phyloP scores from a whole-genome alignment of 2,797 vertebrate species.

The Sebastes hubbsi region DNA sequence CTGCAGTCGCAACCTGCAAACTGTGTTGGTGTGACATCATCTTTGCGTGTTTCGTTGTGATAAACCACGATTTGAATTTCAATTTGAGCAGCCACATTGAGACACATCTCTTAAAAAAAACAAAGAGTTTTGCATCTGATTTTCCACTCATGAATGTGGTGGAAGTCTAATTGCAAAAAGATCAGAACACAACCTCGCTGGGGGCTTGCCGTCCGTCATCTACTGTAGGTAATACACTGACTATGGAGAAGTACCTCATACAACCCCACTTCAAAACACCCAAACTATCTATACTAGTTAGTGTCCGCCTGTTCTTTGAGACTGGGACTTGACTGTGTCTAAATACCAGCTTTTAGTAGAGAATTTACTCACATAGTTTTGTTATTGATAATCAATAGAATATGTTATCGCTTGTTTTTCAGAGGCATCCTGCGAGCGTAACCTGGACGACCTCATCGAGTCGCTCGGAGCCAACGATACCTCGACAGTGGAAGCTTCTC shows the following conservation, averaged over 20 bases:
- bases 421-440: constrained; percentile 82
- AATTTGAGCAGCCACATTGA: not conserved
- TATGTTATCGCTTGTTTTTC: constrained; percentile 24
- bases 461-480: constrained; percentile 78
- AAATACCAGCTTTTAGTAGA: not conserved
- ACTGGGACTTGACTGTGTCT: not conserved
- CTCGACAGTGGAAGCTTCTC: constrained; percentile 23
- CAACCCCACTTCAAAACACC: too few relatives aligned
- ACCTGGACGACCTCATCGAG: constrained; percentile 88
- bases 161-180: not conserved
- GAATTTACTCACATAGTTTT: too few relatives aligned
- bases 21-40: not conserved
- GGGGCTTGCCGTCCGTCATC: too few relatives aligned
- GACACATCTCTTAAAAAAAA: not conserved
- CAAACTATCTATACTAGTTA: too few relatives aligned
- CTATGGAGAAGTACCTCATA: too few relatives aligned
- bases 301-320: not conserved
- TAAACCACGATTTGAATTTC: not conserved
- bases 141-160: not conserved
- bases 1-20: not conserved
- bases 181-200: not conserved
- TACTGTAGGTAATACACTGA: too few relatives aligned
- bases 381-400: not conserved
- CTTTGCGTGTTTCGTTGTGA: not conserved
- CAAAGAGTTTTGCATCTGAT: constrained; percentile 11